Evolutionary conservation across 2,888 invertebrate genomes (phyloP).

Genomic region (Yponomeuta sedellus): DNA sequence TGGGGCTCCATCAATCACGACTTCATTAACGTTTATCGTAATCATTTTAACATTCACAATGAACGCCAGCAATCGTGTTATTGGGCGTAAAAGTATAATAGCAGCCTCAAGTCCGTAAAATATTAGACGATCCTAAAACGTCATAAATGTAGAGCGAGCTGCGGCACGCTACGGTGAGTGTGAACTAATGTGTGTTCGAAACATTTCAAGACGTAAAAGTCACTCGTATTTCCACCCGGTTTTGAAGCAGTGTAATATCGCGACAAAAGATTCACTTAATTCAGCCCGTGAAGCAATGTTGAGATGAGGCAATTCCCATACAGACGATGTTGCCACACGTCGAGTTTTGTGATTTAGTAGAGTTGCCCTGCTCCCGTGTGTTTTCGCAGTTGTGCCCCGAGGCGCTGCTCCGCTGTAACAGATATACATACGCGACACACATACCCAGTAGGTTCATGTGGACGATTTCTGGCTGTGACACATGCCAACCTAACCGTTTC

Average conservation of each 20-base stretch:
- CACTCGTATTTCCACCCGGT: constrained; percentile 31
- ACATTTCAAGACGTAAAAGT: constrained; percentile 28
- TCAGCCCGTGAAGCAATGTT: constrained; percentile 26
- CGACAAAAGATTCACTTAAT: constrained; percentile 32
- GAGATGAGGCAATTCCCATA: constrained; percentile 31
- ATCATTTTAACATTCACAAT: neutral
- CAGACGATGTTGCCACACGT: constrained; percentile 33
- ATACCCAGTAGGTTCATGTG: neutral
- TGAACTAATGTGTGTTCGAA: constrained; percentile 25
- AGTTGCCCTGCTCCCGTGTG: constrained; percentile 21
- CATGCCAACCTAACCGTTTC: neutral
- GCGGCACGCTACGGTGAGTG: neutral
- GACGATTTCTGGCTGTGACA: neutral
- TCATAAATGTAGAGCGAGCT: constrained; percentile 4
- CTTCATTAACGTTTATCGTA: constrained; percentile 1
- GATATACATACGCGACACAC: neutral
- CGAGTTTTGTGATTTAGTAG: constrained; percentile 40
- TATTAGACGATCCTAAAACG: constrained; percentile 5
- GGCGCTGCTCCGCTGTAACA: constrained; percentile 6
- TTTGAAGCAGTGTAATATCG: constrained; percentile 30
- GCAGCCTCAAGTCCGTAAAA: constrained; percentile 4
- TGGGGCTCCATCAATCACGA: neutral
- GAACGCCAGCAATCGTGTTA: constrained; percentile 5
- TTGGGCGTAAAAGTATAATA: constrained; percentile 8
- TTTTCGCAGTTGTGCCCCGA: constrained; percentile 13